These are phyloP conservation scores for Stenurella melanura DNA, from an alignment of 2,888 invertebrate genomes.

Conservation along the genomic window DNA sequence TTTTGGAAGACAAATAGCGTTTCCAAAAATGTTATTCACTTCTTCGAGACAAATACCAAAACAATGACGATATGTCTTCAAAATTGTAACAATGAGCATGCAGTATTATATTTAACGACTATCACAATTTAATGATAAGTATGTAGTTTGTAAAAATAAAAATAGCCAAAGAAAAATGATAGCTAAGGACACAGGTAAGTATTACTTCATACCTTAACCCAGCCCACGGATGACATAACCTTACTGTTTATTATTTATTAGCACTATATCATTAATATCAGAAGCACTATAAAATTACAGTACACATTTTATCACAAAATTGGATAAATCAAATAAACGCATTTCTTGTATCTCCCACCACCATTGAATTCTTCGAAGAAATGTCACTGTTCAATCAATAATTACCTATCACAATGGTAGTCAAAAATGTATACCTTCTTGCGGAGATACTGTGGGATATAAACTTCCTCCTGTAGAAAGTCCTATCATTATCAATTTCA, in stretches of 20 bases:
- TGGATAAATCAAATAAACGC: slow-evolving; percentile 46
- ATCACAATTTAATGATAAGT: slow-evolving; percentile 25
- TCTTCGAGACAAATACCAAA: neutral
- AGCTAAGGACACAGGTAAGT: slow-evolving; percentile 26
- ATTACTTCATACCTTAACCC: slow-evolving; percentile 45
- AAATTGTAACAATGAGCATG: slow-evolving; percentile 18
- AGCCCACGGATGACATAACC: slow-evolving; percentile 53
- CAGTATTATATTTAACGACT: slow-evolving; percentile 2
- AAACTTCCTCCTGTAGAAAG: slow-evolving; percentile 77
- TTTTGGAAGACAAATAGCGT: too few relatives aligned
- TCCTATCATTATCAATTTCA: slow-evolving; percentile 74
- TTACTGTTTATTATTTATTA: slow-evolving; percentile 44
- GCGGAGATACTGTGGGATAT: slow-evolving; percentile 76
- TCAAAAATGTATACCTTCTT: slow-evolving; percentile 75
- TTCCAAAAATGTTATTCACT: slow-evolving; percentile 6
- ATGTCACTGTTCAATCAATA: slow-evolving; percentile 65
- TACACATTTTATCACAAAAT: slow-evolving; percentile 36
- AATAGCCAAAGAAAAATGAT: slow-evolving; percentile 36
- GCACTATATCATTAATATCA: slow-evolving; percentile 35
- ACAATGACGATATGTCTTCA: neutral
- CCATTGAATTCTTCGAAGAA: slow-evolving; percentile 52
- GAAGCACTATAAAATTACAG: slow-evolving; percentile 30
- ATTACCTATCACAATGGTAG: slow-evolving; percentile 53
- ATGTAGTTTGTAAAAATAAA: slow-evolving; percentile 37
- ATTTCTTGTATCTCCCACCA: slow-evolving; percentile 56